phyloP scores from a whole-genome alignment of 2,113 vertebrate genomes.

The Semnornis frantzii region DNA sequence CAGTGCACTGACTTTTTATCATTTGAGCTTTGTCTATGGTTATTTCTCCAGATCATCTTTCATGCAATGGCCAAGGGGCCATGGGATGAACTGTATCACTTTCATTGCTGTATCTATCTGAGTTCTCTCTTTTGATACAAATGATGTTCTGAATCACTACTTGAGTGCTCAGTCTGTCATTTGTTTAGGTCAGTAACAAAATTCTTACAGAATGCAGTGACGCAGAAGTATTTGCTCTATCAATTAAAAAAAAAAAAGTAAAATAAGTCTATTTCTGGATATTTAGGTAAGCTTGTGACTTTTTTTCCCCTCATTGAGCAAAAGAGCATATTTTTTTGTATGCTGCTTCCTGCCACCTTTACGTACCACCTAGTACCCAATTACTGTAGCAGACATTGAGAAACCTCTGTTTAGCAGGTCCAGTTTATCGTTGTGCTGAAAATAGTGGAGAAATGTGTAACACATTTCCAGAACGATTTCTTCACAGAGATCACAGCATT shows the following conservation, averaged over 20 bases:
- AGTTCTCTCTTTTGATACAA: background rate
- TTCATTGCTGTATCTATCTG: background rate
- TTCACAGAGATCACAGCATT: constrained; percentile 59
- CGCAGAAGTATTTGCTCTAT: background rate
- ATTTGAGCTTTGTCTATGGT: background rate
- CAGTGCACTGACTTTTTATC: background rate
- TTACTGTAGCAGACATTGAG: constrained; percentile 41
- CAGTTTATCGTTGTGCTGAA: constrained; percentile 62
- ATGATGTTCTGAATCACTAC: background rate
- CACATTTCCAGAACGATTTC: constrained; percentile 59
- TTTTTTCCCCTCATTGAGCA: background rate
- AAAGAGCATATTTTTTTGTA: background rate
- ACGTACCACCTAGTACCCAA: background rate
- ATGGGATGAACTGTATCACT: background rate
- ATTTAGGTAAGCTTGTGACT: constrained; percentile 10
- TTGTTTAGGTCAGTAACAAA: background rate
- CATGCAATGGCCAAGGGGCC: background rate
- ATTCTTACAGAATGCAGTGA: background rate
- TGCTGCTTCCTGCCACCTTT: constrained; percentile 13
- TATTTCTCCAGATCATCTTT: background rate
- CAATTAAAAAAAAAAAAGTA: background rate
- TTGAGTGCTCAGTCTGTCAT: background rate
- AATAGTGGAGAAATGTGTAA: constrained; percentile 58
- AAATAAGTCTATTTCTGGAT: background rate
- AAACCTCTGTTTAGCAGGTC: constrained; percentile 54